These are phyloP conservation scores for Monodelphis domestica DNA, from an alignment of 2,797 vertebrate species.

Conservation along the genomic window DNA sequence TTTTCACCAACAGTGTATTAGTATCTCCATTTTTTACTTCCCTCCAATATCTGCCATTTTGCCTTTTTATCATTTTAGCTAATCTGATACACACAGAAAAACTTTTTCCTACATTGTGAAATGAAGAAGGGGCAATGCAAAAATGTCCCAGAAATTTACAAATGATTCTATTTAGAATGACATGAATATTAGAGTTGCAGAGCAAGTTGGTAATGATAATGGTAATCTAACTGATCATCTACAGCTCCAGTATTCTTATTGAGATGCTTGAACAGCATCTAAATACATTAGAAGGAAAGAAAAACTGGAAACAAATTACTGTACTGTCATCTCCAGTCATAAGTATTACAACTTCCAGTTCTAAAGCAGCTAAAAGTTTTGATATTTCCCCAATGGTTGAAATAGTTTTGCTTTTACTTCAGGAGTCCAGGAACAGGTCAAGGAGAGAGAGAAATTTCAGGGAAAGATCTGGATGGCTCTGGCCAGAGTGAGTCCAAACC, in stretches of 20 bases:
- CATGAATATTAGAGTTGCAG: slow-evolving; percentile 96
- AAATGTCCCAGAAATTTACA: slow-evolving; percentile 99
- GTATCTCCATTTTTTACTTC: too few species aligned
- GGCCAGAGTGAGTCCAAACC: too few species aligned
- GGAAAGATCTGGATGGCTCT: too few species aligned
- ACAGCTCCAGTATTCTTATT: not conserved
- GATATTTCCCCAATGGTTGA: not conserved
- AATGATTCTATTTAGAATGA: slow-evolving; percentile 98
- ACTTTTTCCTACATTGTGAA: too few species aligned
- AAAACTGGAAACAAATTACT: not conserved
- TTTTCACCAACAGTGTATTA: too few species aligned
- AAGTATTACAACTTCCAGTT: not conserved
- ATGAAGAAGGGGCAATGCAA: slow-evolving; percentile 99
- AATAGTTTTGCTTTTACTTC: not conserved
- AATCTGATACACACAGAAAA: too few species aligned
- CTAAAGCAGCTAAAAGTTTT: not conserved
- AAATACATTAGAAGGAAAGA: not conserved
- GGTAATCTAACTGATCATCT: not conserved
- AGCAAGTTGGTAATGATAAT: slow-evolving; percentile 79
- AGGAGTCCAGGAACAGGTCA: too few species aligned
- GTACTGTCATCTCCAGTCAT: not conserved
- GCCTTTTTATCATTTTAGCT: too few species aligned
- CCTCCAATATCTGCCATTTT: too few species aligned
- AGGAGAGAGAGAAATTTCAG: too few species aligned
- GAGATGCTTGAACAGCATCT: not conserved